Evolutionary conservation across 1,140 invertebrate species (phyloP).

Genomic region (Drosophila santomea): DNA sequence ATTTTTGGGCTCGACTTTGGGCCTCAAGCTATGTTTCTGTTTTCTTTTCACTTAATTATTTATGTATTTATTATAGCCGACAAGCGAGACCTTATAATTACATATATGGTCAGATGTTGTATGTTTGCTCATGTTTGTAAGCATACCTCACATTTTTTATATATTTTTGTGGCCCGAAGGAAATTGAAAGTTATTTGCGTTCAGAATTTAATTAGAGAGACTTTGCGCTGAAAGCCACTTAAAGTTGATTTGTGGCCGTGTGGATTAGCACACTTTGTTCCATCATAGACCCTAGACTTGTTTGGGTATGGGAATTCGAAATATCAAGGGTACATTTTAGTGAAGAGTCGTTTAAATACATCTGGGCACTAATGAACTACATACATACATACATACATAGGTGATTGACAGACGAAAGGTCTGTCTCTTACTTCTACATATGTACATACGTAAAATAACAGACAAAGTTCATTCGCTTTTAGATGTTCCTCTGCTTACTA

Average conservation of each 20-base stretch:
- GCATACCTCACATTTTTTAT: slow-evolving; percentile 38
- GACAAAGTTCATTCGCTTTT: too few species aligned
- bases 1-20: slow-evolving; percentile 2
- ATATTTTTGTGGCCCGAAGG: slow-evolving; percentile 40
- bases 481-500: too few species aligned
- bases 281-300: slow-evolving; percentile 1
- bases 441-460: too few species aligned
- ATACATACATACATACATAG: too few species aligned
- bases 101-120: slow-evolving; percentile 24
- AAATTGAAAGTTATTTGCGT: slow-evolving; percentile 76
- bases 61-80: slow-evolving; percentile 58
- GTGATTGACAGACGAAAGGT: not conserved
- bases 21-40: not conserved
- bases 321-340: not conserved
- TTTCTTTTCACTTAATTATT: slow-evolving; percentile 54
- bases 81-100: slow-evolving; percentile 33
- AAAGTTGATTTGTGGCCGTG: slow-evolving; percentile 27
- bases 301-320: not conserved
- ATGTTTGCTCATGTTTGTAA: slow-evolving; percentile 57
- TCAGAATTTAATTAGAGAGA: slow-evolving; percentile 69
- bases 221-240: slow-evolving; percentile 32
- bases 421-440: too few species aligned
- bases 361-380: not conserved
- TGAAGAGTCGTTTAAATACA: not conserved
- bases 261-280: slow-evolving; percentile 28